A percentile compares a stretch with the other conserved stretches of the same genome.
These are phyloP conservation scores for Philaenus spumarius DNA, from an alignment of 1,140 invertebrate genomes.

Conservation along the genomic window DNA sequence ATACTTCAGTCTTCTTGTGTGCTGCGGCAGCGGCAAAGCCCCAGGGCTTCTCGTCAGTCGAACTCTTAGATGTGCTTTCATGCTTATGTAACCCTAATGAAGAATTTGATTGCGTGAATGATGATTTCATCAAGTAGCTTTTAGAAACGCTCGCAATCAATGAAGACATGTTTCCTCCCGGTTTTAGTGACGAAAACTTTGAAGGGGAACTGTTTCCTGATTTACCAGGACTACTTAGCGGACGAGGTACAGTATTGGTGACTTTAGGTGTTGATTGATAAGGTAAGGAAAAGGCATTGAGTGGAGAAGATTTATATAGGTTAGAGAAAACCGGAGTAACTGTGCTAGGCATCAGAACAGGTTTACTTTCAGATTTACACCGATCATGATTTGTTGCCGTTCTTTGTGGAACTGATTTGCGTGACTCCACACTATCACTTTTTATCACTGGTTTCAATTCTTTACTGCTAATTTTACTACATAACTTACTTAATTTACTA, in stretches of 20 bases:
- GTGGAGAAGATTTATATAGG: constrained; percentile 8
- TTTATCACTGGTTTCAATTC: constrained; percentile 2
- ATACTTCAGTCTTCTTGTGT: constrained; percentile 4
- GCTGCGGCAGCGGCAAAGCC: constrained; percentile 65
- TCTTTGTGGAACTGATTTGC: constrained; percentile 6
- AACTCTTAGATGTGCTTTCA: background rate
- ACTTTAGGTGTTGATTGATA: background rate
- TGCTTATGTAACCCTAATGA: background rate
- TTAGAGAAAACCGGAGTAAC: constrained; percentile 11
- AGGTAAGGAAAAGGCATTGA: background rate
- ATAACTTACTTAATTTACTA: background rate
- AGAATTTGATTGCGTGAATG: background rate
- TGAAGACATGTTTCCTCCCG: constrained; percentile 23
- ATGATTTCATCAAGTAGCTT: constrained; percentile 15
- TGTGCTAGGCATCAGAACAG: background rate
- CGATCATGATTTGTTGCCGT: constrained; percentile 14
- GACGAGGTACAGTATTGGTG: background rate
- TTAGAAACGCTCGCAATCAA: constrained; percentile 20
- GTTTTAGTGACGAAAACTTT: background rate
- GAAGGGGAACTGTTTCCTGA: background rate
- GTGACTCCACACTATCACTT: background rate
- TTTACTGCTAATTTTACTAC: background rate
- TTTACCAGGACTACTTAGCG: constrained; percentile 4
- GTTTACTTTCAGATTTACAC: background rate
- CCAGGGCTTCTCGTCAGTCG: constrained; percentile 49